Evolutionary conservation across 1,140 invertebrate species (phyloP), one percentile per base, ranked within the genome.

Genomic region (Neodiprion pinetum): DNA sequence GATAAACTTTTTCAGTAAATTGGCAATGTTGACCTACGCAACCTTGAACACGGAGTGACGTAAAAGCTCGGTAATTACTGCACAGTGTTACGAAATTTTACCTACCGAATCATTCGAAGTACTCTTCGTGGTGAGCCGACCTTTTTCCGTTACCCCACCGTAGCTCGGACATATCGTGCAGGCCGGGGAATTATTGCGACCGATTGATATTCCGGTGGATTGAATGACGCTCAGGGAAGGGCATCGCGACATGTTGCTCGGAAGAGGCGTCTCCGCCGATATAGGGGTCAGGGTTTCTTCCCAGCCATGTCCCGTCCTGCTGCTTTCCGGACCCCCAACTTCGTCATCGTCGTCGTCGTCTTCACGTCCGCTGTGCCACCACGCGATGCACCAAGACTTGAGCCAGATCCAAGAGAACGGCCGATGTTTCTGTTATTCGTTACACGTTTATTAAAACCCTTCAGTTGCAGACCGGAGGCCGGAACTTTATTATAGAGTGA

Each of bases 301-400:
- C 84, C 93, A 94, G 9, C 92, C 93, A 80, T 92, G 91, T 76
- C 92, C 92, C 12, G 92, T 93, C 50, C 79, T 91, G 88, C 83
- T 93, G 90, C 89, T 95, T 87, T 89, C 93, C 88, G 79, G 90
- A 48, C 90, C 91, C 1, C 91, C 91, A 47, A 90, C 87, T 65
- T 92, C 93, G 74, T 89, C 90, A 71, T 93, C 92, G 53, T 94
- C 95, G 73, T 94, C 93, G 66, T 93, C 92, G 74, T 96, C 94
- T 68, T 95, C 94, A 48, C 93, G 89, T 0, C 95, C 94, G 23
- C 94, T 95, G 83, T 95, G 94, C 94, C 94, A 96, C 94, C 94
- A 96, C 77, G 94, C 94, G 49, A 95, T 91, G 85, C 94, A 96
- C 94, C 94, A 95, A 77, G 92, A 91, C 77, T 93, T 91, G 65